These are phyloP conservation scores for Eupithecia vulgata DNA, from an alignment of 2,888 invertebrate genomes.

Conservation along the genomic window DNA sequence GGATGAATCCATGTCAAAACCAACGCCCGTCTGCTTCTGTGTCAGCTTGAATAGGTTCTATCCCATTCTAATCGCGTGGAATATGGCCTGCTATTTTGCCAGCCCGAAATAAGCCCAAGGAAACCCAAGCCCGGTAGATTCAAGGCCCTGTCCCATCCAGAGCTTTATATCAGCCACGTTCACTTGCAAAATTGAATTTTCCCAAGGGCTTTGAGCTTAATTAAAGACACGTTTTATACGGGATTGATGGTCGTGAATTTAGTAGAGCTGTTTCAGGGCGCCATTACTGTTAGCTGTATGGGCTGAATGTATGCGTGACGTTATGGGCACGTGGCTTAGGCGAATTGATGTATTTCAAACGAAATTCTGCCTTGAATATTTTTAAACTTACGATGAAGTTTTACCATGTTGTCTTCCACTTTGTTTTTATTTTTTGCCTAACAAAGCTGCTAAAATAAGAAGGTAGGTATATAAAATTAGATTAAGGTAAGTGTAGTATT, in stretches of 20 bases:
- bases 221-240: slow-evolving; percentile 39
- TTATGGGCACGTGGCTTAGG: neutral
- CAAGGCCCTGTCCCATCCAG: slow-evolving; percentile 28
- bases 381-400: no score
- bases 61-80: neutral
- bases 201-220: slow-evolving; percentile 37
- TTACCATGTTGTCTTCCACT: no score
- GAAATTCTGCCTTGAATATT: neutral
- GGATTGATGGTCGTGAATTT: slow-evolving; percentile 35
- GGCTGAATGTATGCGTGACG: neutral
- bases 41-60: no score
- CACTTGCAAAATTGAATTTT: slow-evolving; percentile 46
- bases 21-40: no score
- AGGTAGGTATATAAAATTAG: no score
- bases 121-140: neutral
- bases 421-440: no score
- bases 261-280: slow-evolving; percentile 2
- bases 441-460: no score
- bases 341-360: neutral
- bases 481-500: no score
- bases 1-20: no score
- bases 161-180: neutral
- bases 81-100: neutral
- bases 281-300: slow-evolving; percentile 2
- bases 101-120: neutral